These are phyloP conservation scores for Bettongia penicillata DNA, from an alignment of 2,113 vertebrate species.

Conservation along the genomic window DNA sequence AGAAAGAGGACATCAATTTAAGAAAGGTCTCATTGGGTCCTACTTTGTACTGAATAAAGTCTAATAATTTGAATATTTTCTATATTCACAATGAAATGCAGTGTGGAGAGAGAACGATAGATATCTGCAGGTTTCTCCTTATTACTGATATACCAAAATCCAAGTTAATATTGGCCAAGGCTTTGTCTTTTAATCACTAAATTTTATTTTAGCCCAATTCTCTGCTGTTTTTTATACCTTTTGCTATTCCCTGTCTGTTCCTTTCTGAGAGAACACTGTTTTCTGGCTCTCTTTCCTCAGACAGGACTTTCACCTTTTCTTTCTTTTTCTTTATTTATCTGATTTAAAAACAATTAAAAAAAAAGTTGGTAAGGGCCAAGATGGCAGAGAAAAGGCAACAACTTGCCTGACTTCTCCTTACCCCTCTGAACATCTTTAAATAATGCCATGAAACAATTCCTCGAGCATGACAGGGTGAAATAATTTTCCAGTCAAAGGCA, in stretches of 20 bases:
- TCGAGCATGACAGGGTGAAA: too few species aligned
- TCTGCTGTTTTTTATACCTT: not conserved
- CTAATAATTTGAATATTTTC: not conserved
- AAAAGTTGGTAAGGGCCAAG: too few species aligned
- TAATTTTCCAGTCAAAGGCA: too few species aligned
- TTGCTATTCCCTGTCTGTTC: not conserved
- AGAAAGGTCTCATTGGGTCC: too few species aligned
- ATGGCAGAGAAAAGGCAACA: too few species aligned
- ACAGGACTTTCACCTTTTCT: not conserved
- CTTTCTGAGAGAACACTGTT: not conserved
- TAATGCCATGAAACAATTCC: too few species aligned
- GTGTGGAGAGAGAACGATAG: not conserved
- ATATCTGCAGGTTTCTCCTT: not conserved
- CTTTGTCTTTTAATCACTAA: not conserved
- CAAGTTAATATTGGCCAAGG: not conserved
- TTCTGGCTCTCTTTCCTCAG: not conserved
- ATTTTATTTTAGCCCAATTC: not conserved
- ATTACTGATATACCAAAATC: not conserved
- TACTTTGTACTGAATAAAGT: not conserved
- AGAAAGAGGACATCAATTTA: too few species aligned
- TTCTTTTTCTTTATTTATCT: not conserved
- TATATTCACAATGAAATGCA: not conserved
- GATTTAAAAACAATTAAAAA: not conserved
- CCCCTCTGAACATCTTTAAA: too few species aligned
- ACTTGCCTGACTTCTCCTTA: too few species aligned